These are phyloP conservation scores for Dynastes tityus DNA, from an alignment of 2,888 invertebrate species.

Conservation along the genomic window DNA sequence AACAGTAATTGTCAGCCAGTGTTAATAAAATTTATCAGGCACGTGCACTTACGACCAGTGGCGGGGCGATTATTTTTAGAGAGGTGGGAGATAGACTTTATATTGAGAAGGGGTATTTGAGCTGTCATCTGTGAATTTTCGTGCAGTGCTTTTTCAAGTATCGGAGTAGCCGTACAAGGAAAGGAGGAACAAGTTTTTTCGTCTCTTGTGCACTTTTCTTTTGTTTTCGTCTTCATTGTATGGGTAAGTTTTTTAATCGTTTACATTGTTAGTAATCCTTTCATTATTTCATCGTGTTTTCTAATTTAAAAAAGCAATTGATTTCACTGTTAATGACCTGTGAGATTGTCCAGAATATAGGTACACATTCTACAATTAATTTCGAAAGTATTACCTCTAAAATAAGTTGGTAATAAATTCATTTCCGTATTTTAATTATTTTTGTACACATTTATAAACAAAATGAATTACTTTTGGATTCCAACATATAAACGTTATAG, in stretches of 20 bases:
- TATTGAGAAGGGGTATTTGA: constrained; percentile 38
- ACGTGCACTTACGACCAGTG: constrained; percentile 45
- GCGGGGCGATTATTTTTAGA: constrained; percentile 32
- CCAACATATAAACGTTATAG: too few relatives aligned
- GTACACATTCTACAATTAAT: too few relatives aligned
- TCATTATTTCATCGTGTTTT: too few relatives aligned
- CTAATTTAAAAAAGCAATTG: too few relatives aligned
- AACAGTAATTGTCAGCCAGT: constrained; percentile 47
- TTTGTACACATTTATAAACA: too few relatives aligned
- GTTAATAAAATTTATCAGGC: constrained; percentile 47
- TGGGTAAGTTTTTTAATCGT: constrained; percentile 70
- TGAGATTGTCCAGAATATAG: too few relatives aligned
- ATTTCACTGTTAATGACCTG: too few relatives aligned
- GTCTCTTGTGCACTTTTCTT: constrained; percentile 57
- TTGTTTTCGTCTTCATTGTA: constrained; percentile 70
- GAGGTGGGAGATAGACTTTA: constrained; percentile 45
- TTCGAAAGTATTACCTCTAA: too few relatives aligned
- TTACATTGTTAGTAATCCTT: background rate
- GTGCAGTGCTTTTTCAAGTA: constrained; percentile 42
- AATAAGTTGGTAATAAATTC: too few relatives aligned
- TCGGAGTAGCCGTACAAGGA: constrained; percentile 23
- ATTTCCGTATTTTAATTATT: too few relatives aligned
- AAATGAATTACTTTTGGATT: too few relatives aligned
- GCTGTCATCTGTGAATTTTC: constrained; percentile 37
- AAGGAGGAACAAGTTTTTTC: constrained; percentile 15